Conservation (phyloP, 2,797 vertebrate species). For the Anabas testudineus region DNA sequence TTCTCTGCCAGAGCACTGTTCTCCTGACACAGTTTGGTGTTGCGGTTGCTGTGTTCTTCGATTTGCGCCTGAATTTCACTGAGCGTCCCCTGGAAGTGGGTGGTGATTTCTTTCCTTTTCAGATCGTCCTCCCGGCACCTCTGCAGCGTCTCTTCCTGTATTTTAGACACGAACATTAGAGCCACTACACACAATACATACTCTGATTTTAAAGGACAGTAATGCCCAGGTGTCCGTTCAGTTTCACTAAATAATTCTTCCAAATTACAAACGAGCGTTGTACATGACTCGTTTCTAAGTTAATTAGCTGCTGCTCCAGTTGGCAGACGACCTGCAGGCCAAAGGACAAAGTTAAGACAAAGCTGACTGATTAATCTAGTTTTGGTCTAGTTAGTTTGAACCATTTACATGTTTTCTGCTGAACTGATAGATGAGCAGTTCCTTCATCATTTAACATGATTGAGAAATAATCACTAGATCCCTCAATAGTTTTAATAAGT, state of each 20-base stretch:
- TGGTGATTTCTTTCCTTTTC: slow-evolving; percentile 98
- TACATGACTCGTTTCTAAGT: neutral
- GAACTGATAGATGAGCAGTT: no score
- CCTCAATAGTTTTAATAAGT: no score
- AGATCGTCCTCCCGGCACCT: slow-evolving; percentile 96
- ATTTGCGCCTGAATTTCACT: slow-evolving; percentile 97
- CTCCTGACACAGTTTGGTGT: slow-evolving; percentile 96
- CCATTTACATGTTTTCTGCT: no score
- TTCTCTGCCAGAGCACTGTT: slow-evolving; percentile 95
- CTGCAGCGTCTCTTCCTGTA: slow-evolving; percentile 96
- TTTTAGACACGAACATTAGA: neutral
- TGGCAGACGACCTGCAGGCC: neutral
- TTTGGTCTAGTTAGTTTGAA: neutral
- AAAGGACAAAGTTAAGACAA: neutral
- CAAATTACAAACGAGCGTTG: neutral
- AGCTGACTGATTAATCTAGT: neutral
- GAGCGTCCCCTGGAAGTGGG: slow-evolving; percentile 96
- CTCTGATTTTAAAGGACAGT: no score
- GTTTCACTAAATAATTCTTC: neutral
- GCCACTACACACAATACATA: neutral
- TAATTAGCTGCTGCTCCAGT: slow-evolving; percentile 1
- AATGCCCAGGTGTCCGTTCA: neutral
- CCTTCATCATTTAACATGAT: no score
- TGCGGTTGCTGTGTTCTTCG: slow-evolving; percentile 96
- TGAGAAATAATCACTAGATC: no score